Base-by-base conservation (phyloP, 2,888 invertebrate species). In the Pachymerium ferrugineum region DNA sequence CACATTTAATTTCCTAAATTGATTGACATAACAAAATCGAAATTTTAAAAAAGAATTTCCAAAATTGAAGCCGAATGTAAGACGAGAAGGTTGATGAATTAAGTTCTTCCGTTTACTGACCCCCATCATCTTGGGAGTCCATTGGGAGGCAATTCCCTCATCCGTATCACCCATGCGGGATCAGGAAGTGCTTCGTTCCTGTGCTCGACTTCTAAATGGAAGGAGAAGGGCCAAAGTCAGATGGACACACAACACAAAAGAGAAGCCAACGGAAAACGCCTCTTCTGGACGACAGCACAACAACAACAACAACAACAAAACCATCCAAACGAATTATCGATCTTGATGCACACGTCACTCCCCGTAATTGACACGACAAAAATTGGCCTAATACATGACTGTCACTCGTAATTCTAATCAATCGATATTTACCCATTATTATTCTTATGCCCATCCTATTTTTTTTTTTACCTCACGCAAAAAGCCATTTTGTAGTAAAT, bases 161-260 rank as follows among this genome's bases (percentile, higher is more conserved):
- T 62, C 62, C 62, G 62, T 62, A 28, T 62, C 62, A 12, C 12
- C 8, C 28, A 25, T 62, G 62, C 28, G 62, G 25, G 62, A 62
- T 62, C 62, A 62, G 62, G 62, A 62, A 62, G 62, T 62, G 62
- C 62, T 62, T 62, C 62, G 62, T 62, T 62, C 62, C 62, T 62
- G 25, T 28, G 62, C 62, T 62, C 62, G 62, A 62, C 62, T 62
- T 62, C 62, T 62, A 62, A 62, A 62, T 62, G 62, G 62, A 62
- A 62, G 25, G 62, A 10, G 62, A 62, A 62, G 62, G 62, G 28
- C 62, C 62, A 62, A 62, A 62, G 62, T 62, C 62, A 62, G 62
- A 62, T 25, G 62, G 62, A 62, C 62, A 28, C 62, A 19, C 47
- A n/a, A n/a, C n/a, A 62, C 28, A 62, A 25, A 62, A 28, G 62